Evolutionary conservation across 2,797 vertebrate species (phyloP).

Genomic region (Lindbergichthys nudifrons): DNA sequence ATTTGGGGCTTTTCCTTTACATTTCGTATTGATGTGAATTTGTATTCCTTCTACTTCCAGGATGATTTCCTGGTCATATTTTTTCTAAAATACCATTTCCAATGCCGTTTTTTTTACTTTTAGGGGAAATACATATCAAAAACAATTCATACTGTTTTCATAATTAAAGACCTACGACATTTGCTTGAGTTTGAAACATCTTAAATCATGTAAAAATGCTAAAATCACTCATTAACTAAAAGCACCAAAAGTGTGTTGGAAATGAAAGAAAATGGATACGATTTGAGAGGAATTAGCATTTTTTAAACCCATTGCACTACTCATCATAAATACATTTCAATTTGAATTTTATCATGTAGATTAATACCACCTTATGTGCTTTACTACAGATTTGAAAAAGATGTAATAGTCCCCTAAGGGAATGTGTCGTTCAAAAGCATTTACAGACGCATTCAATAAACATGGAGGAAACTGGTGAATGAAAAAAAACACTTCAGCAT

Average conservation of each 20-base stretch:
- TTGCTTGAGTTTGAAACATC: not conserved
- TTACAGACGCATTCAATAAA: not conserved
- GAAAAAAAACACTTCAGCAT: not conserved
- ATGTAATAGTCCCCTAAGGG: not conserved
- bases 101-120: no score
- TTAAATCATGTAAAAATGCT: not conserved
- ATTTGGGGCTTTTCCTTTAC: no score
- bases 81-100: no score
- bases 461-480: not conserved
- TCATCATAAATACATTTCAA: not conserved
- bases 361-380: not conserved
- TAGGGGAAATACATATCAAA: not conserved
- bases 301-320: not conserved
- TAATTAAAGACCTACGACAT: not conserved
- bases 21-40: no score
- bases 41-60: no score
- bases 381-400: not conserved
- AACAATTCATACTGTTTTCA: not conserved
- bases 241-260: not conserved
- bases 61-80: no score
- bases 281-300: conserved; percentile 1
- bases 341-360: not conserved
- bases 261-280: not conserved
- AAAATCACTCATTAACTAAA: not conserved
- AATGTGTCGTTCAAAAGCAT: no score